These are phyloP conservation scores for Benthosema pterotum DNA, from an alignment of 2,797 vertebrate genomes.

Conservation along the genomic window DNA sequence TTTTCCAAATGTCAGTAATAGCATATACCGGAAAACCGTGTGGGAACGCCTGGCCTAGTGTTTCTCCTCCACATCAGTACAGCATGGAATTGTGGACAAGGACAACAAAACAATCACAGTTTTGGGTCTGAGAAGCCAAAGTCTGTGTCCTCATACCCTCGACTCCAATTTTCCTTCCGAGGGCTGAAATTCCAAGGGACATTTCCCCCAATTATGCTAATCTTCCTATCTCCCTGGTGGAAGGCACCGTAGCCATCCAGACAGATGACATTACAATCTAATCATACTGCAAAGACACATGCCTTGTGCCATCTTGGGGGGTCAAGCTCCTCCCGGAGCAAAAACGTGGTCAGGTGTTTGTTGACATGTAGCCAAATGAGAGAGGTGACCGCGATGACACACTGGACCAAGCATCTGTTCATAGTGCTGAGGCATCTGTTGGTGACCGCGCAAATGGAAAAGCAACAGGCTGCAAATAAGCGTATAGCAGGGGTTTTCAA, in stretches of 20 bases:
- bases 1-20: too few relatives aligned
- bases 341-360: conserved; percentile 43
- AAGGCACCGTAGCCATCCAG: conserved; percentile 46
- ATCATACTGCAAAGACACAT: conserved; percentile 37
- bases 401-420: conserved; percentile 3
- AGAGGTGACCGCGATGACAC: neutral
- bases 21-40: too few relatives aligned
- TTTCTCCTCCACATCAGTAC: too few relatives aligned
- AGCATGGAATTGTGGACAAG: too few relatives aligned
- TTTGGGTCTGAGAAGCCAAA: too few relatives aligned
- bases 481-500: too few relatives aligned
- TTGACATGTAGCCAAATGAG: conserved; percentile 44
- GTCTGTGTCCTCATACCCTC: conserved; percentile 23
- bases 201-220: conserved; percentile 68
- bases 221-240: conserved; percentile 48
- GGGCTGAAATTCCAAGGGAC: conserved; percentile 56
- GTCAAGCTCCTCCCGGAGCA: conserved; percentile 50
- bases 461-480: too few relatives aligned
- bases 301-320: conserved; percentile 23
- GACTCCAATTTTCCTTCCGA: conserved; percentile 57
- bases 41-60: too few relatives aligned
- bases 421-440: conserved; percentile 2
- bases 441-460: conserved; percentile 23
- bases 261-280: conserved; percentile 54
- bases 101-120: too few relatives aligned